phyloP scores from a whole-genome alignment of 1,140 invertebrate genomes.

The Teleogryllus occipitalis region DNA sequence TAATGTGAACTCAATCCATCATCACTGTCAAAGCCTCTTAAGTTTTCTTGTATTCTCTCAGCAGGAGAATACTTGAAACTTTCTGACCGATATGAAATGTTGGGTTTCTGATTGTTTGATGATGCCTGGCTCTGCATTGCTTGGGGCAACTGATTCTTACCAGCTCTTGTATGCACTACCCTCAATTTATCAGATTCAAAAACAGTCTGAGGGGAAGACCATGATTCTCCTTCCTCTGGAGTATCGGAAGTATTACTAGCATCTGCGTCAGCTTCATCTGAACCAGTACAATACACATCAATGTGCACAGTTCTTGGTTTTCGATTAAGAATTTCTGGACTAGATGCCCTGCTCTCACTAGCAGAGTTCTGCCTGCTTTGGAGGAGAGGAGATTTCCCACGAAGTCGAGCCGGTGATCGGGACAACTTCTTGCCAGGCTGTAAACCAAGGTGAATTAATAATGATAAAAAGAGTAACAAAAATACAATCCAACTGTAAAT shows the following conservation, averaged over 20 bases:
- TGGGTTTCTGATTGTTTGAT: neutral
- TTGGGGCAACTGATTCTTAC: constrained; percentile 38
- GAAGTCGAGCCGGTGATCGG: constrained; percentile 27
- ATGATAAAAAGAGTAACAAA: neutral
- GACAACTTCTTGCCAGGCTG: constrained; percentile 23
- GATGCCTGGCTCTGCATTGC: constrained; percentile 19
- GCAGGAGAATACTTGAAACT: constrained; percentile 9
- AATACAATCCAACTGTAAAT: neutral
- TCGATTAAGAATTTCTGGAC: constrained; percentile 28
- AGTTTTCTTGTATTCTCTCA: neutral
- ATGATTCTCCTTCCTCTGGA: constrained; percentile 35
- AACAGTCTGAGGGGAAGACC: constrained; percentile 52
- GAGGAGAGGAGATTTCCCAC: constrained; percentile 27
- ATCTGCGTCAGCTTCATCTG: constrained; percentile 44
- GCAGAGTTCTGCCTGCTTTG: neutral
- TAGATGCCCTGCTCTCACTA: constrained; percentile 25
- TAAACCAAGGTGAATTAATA: constrained; percentile 21
- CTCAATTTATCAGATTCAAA: constrained; percentile 51
- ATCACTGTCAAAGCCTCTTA: constrained; percentile 40
- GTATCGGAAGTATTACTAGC: constrained; percentile 29
- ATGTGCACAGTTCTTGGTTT: constrained; percentile 65
- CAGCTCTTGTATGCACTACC: constrained; percentile 46
- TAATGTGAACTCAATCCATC: constrained; percentile 48
- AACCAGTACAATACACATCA: constrained; percentile 67
- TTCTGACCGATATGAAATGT: neutral